A percentile compares a stretch with the other conserved stretches of the same genome.
Evolutionary conservation across 1,140 invertebrate genomes (phyloP).

Genomic region (Scylla paramamosain): DNA sequence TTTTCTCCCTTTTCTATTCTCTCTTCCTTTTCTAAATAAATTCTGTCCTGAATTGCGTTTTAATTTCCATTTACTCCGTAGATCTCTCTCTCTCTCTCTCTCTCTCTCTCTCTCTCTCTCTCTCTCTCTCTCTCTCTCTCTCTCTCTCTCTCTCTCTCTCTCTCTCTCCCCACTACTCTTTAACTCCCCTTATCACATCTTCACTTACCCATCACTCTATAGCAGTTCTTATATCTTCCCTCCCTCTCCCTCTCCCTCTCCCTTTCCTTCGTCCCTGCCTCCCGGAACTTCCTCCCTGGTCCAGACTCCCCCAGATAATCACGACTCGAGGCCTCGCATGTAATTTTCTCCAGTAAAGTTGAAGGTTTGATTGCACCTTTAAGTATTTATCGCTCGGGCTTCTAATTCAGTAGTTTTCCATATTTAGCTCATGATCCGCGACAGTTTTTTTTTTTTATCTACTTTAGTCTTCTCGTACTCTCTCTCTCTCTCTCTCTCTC

Average conservation of each 20-base stretch:
- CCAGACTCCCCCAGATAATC: not conserved
- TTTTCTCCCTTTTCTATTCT: too few species aligned
- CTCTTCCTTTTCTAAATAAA: too few species aligned
- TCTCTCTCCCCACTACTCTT: not conserved
- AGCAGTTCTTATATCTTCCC: not conserved
- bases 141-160: too few species aligned
- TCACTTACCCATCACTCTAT: not conserved
- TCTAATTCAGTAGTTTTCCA: not conserved
- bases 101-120: too few species aligned
- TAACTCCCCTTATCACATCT: not conserved
- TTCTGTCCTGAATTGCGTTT: too few species aligned
- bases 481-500: not conserved
- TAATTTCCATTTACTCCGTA: too few species aligned
- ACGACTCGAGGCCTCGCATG: not conserved
- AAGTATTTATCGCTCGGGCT: not conserved
- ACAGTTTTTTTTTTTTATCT: not conserved
- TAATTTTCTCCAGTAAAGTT: constrained; percentile 34
- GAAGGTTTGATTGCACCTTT: constrained; percentile 25
- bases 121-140: too few species aligned
- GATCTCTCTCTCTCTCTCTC: too few species aligned
- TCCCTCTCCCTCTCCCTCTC: not conserved
- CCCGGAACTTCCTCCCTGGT: not conserved
- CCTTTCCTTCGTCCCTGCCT: not conserved
- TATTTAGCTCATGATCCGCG: constrained; percentile 16
- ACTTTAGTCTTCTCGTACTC: not conserved